Evolutionary conservation across 2,797 vertebrate species (phyloP), one percentile per base, ranked within the genome.

Genomic region (Silurus aristotelis): DNA sequence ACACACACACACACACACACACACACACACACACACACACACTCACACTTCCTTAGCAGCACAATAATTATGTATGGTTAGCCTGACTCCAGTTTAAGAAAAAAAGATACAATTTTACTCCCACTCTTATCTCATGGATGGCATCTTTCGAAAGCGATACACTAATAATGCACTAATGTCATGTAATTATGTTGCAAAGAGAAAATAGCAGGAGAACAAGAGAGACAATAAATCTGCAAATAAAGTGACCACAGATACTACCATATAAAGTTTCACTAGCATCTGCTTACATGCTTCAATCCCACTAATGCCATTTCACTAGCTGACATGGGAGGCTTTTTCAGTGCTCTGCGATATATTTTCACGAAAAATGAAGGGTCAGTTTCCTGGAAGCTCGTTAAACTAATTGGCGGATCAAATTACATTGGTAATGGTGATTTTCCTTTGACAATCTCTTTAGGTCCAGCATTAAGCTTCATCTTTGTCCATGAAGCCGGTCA

Each of bases 331-430:
- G 61, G 31, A 52, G 46, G 22, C 48, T 80, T 52, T 52, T 80
- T 84, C 48, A 27, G 61, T 9, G 52, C 81, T 72, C 71, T 70
- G 19, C 22, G 70, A 60, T 76, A 25, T 70, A 82, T 52, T 52
- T 52, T 81, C 70, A 68, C 27, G 22, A 75, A 68, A 83, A 70
- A 78, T 25, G 70, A 64, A 75, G 77, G 76, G 15, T n/a, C 83
- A 52, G 83, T 56, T 87, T 87, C 78, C 86, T 84, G 86, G 78
- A 84, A 84, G 77, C 77, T 80, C 25, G 63, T 76, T 84, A 82
- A 61, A 43, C n/a, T 73, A 87, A 82, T 84, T 76, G 84, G 70
- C 84, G 71, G 61, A 87, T 84, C 75, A 76, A 79, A 87, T 82
- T 81, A 81, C 78, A 77, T 55, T 77, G 38, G 61, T 87, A 76